Conservation (phyloP, 2,888 invertebrate species). For the Osmoderma eremita region DNA sequence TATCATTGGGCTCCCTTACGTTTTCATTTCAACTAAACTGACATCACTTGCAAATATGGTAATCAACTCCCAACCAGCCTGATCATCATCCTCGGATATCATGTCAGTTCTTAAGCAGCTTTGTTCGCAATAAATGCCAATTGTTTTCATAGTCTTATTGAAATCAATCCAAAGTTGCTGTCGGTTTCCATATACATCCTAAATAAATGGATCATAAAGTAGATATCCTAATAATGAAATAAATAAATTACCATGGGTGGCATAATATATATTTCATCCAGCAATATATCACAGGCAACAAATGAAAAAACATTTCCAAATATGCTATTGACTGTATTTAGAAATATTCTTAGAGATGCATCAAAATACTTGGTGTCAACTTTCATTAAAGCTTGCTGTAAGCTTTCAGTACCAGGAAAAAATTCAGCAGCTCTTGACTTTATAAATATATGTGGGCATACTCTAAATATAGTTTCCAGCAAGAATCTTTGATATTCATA, state of each 20-base stretch:
- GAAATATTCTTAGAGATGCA: slow-evolving; percentile 15
- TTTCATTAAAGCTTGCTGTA: slow-evolving; percentile 25
- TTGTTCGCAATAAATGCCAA: slow-evolving; percentile 30
- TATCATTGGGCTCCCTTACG: slow-evolving; percentile 4
- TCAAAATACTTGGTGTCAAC: slow-evolving; percentile 28
- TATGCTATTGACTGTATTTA: slow-evolving; percentile 20
- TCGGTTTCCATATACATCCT: slow-evolving; percentile 1
- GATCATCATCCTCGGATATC: neutral
- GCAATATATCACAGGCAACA: slow-evolving; percentile 1
- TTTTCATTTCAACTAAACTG: slow-evolving; percentile 24
- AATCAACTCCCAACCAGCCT: slow-evolving; percentile 23
- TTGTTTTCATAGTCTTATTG: slow-evolving; percentile 16
- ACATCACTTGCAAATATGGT: slow-evolving; percentile 31
- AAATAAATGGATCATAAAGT: neutral
- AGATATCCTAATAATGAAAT: neutral
- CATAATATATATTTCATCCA: slow-evolving; percentile 19
- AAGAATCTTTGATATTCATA: slow-evolving; percentile 37
- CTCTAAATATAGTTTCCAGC: slow-evolving; percentile 32
- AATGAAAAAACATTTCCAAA: slow-evolving; percentile 29
- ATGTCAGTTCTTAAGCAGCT: neutral
- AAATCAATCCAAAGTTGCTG: slow-evolving; percentile 32
- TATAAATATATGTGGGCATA: slow-evolving; percentile 15
- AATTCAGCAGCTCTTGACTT: slow-evolving; percentile 13
- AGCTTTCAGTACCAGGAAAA: slow-evolving; percentile 31
- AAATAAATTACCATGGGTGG: slow-evolving; percentile 25